phyloP scores from a whole-genome alignment of 2,113 vertebrate genomes.

The Pygathrix nemaeus region DNA sequence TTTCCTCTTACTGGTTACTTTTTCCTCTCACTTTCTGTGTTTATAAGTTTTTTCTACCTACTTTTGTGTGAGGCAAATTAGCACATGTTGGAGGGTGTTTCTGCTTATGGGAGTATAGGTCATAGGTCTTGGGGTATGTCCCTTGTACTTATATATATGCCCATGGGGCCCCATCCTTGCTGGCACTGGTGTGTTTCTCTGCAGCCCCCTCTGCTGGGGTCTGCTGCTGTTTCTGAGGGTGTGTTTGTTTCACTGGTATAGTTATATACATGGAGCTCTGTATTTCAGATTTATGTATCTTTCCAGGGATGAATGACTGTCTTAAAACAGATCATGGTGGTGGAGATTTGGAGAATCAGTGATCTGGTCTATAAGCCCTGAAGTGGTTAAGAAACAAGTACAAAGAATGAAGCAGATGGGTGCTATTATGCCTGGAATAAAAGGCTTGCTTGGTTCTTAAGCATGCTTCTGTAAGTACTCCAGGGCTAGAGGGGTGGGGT shows the following conservation, averaged over 20 bases:
- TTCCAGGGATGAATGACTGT: background rate
- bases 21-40: background rate
- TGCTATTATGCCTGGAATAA: background rate
- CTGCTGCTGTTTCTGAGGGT: background rate
- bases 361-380: background rate
- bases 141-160: rapidly evolving
- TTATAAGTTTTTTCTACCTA: background rate
- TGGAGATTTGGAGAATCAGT: background rate
- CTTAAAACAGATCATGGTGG: background rate
- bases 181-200: background rate
- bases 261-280: background rate
- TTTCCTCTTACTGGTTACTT: background rate
- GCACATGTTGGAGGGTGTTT: background rate
- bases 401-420: background rate
- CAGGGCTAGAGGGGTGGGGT: background rate
- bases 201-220: background rate
- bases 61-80: background rate
- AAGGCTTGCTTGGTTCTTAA: background rate
- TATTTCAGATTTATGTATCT: background rate
- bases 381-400: background rate
- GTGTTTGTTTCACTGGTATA: background rate
- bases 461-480: background rate
- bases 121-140: background rate
- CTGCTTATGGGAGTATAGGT: background rate
- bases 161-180: background rate